These are phyloP conservation scores for Cataglyphis albicans DNA, from an alignment of 2,888 invertebrate genomes.

Conservation along the genomic window DNA sequence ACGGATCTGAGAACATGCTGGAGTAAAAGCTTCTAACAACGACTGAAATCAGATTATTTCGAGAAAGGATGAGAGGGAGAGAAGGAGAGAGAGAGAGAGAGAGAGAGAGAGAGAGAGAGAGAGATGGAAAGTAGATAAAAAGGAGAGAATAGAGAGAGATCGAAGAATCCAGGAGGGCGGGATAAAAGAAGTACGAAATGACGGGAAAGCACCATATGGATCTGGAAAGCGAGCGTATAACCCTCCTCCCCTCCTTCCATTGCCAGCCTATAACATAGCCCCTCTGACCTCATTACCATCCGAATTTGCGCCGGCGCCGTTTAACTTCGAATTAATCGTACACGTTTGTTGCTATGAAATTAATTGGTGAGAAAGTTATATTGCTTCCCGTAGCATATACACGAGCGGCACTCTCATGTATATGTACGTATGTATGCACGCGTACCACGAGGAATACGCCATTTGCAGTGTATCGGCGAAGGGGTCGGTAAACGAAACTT, in stretches of 20 bases:
- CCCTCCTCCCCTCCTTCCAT: conserved; percentile 9
- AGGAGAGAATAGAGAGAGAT: conserved; percentile 11
- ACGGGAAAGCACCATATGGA: conserved; percentile 61
- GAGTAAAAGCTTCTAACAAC: conserved; percentile 68
- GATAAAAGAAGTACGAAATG: conserved; percentile 51
- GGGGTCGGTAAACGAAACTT: conserved; percentile 70
- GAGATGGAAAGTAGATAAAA: neutral
- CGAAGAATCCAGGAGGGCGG: conserved; percentile 25
- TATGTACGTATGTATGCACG: conserved; percentile 17
- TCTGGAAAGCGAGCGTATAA: conserved; percentile 50
- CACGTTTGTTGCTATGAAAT: conserved; percentile 75
- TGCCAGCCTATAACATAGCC: conserved; percentile 58
- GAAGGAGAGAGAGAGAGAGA: neutral
- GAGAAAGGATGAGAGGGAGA: conserved; percentile 26
- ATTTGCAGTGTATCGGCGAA: conserved; percentile 40
- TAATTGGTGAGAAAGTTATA: conserved; percentile 79
- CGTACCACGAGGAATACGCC: conserved; percentile 28
- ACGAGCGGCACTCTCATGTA: conserved; percentile 10
- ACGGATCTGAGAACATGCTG: conserved; percentile 54
- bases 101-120: neutral
- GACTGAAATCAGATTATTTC: conserved; percentile 51
- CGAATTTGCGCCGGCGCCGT: conserved; percentile 61
- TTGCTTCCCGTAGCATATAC: conserved; percentile 67
- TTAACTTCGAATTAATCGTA: conserved; percentile 74
- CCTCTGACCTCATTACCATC: conserved; percentile 72